phyloP scores from a whole-genome alignment of 1,140 invertebrate species.

The Drosophila serrata region DNA sequence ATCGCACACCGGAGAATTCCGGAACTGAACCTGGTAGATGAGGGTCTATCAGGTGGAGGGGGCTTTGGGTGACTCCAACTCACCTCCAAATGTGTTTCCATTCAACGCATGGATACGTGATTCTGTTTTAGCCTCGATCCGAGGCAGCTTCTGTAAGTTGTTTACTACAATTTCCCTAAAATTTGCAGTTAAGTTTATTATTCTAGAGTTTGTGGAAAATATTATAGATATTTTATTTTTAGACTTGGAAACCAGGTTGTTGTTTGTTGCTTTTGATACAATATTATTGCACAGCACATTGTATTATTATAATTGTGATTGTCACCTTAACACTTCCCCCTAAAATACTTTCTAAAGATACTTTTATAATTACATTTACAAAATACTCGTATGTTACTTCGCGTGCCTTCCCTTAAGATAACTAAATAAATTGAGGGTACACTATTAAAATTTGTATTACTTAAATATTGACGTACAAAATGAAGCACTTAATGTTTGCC shows the following conservation, averaged over 20 bases:
- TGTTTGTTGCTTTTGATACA: neutral
- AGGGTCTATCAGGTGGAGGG: neutral
- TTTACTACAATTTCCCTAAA: neutral
- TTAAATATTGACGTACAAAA: neutral
- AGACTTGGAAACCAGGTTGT: neutral
- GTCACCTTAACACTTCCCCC: neutral
- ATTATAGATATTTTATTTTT: neutral
- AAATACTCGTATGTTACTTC: neutral
- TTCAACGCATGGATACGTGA: constrained; percentile 24
- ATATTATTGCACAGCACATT: neutral
- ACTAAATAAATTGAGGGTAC: neutral
- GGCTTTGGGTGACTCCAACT: neutral
- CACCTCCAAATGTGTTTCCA: constrained; percentile 1
- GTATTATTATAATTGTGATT: neutral
- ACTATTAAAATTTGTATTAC: neutral
- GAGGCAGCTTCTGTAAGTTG: constrained; percentile 15
- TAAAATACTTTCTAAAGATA: neutral
- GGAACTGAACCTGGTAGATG: neutral
- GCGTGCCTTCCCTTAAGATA: neutral
- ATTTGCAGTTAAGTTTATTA: neutral
- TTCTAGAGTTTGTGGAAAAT: neutral
- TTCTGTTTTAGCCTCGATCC: neutral
- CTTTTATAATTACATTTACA: neutral
- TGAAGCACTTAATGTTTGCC: neutral
- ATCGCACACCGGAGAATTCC: constrained; percentile 45